These are phyloP conservation scores for Melanogrammus aeglefinus DNA, from an alignment of 2,797 vertebrate species.

Conservation along the genomic window DNA sequence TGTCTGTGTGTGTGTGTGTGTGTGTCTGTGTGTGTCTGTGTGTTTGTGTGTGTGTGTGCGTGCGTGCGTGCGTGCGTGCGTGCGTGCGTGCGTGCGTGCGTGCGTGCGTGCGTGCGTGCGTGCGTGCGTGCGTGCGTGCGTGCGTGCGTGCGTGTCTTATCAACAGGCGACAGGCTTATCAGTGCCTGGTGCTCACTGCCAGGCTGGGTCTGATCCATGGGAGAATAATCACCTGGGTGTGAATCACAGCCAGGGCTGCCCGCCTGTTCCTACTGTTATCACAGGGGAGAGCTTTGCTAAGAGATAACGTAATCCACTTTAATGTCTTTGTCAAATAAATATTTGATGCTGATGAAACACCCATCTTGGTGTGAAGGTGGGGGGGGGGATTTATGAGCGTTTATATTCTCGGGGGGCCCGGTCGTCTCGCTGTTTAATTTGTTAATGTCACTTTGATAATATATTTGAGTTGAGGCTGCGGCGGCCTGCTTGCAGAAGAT, in stretches of 20 bases:
- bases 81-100: no score
- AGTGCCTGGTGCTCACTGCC: background rate
- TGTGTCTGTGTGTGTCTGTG: background rate
- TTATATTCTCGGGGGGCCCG: slow-evolving; percentile 11
- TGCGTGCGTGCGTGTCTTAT: background rate
- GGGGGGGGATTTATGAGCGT: slow-evolving; percentile 25
- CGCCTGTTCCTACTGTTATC: slow-evolving; percentile 39
- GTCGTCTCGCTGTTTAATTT: slow-evolving; percentile 20
- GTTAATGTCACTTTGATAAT: slow-evolving; percentile 24
- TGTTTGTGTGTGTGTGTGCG: background rate
- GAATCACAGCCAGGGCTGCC: slow-evolving; percentile 30
- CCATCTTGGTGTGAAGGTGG: slow-evolving; percentile 22
- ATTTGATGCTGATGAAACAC: slow-evolving; percentile 35
- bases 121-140: no score
- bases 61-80: background rate
- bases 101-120: no score
- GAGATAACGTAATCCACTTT: slow-evolving; percentile 12
- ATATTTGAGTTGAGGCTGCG: slow-evolving; percentile 20
- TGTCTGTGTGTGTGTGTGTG: background rate
- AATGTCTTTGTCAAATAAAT: slow-evolving; percentile 45
- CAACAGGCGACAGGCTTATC: background rate
- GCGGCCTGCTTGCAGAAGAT: background rate
- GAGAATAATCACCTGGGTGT: slow-evolving; percentile 33
- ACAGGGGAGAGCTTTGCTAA: slow-evolving; percentile 33
- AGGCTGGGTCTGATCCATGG: background rate